Conservation (phyloP, 2,113 vertebrate species). For the Datnioides undecimradiatus region DNA sequence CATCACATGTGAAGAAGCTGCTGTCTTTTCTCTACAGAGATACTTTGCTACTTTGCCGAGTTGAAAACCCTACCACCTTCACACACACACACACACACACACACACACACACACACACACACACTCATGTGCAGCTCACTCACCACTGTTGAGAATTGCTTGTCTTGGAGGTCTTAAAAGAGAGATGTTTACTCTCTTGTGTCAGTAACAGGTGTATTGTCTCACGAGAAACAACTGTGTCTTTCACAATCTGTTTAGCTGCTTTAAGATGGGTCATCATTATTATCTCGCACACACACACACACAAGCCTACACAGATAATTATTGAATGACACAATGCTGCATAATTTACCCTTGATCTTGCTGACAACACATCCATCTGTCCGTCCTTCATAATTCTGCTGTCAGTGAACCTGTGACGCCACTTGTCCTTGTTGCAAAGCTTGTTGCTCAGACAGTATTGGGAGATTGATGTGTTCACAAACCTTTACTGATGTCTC, state of each 20-base stretch:
- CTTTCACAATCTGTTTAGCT: constrained; percentile 18
- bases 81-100: constrained; percentile 12
- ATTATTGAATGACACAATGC: constrained; percentile 42
- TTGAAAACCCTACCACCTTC: constrained; percentile 3
- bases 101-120: background rate
- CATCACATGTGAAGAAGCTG: constrained; percentile 48
- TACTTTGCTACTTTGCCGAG: background rate
- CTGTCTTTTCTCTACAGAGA: constrained; percentile 36
- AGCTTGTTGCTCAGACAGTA: constrained; percentile 48
- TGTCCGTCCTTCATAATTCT: constrained; percentile 56
- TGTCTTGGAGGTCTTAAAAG: constrained; percentile 17
- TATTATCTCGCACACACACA: background rate
- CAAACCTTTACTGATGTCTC: constrained; percentile 62
- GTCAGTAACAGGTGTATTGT: constrained; percentile 18
- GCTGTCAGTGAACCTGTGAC: constrained; percentile 54
- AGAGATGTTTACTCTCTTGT: constrained; percentile 11
- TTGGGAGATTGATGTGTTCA: constrained; percentile 63
- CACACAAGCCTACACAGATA: constrained; percentile 7
- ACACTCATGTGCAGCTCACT: constrained; percentile 9
- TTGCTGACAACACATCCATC: constrained; percentile 51
- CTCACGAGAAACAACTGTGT: constrained; percentile 20
- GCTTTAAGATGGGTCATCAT: background rate
- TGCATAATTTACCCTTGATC: constrained; percentile 41
- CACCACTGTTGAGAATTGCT: constrained; percentile 8
- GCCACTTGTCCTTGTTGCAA: constrained; percentile 59